Evolutionary conservation across 2,888 invertebrate genomes (phyloP), one percentile per base, ranked within the genome.

Genomic region (Epistrophe eligans): DNA sequence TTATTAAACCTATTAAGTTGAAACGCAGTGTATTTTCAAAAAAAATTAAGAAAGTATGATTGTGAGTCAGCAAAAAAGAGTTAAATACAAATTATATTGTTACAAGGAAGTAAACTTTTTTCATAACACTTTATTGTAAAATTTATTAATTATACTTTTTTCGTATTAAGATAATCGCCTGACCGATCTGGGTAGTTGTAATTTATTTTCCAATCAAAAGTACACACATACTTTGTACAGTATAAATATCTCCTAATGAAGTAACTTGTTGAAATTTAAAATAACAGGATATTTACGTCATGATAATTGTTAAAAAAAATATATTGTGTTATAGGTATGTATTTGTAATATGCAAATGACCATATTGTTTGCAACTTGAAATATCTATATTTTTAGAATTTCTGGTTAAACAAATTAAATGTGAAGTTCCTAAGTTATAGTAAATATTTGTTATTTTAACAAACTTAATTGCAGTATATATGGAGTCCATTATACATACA

Each of bases 281-380:
- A 17, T n/a, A 32, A 66, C 66, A 66, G 66, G 66, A 66, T 66
- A 28, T 66, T 48, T 32, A 11, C 19, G 1, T 60, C 32, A 19
- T 19, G 13, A 24, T 6, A 40, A 15, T 19, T 35, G 7, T 35
- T 35, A 24, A 19, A 43, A 19, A 43, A 24, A 13, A 24, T 40
- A 17, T 24, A 24, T 62, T 24, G 19, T 43, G 15, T 40, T 40
- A 62, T 40, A 43, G 4, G 24, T 24, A 24, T n/a, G n/a, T 24
- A 24, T 24, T 43, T 43, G n/a, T 32, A 32, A 6, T 17, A 40
- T 62, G 40, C 60, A 62, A 40, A 62, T 62, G 7, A 24, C 0
- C 0, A 62, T 19, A 24, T 62, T 40, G 15, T 9, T 62, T 2
- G 5, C 8, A 62, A 19, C 19, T 60, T 19, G 38, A 40, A 60